Evolutionary conservation across 2,797 vertebrate genomes (phyloP).

Genomic region (Centropyge bicolor): DNA sequence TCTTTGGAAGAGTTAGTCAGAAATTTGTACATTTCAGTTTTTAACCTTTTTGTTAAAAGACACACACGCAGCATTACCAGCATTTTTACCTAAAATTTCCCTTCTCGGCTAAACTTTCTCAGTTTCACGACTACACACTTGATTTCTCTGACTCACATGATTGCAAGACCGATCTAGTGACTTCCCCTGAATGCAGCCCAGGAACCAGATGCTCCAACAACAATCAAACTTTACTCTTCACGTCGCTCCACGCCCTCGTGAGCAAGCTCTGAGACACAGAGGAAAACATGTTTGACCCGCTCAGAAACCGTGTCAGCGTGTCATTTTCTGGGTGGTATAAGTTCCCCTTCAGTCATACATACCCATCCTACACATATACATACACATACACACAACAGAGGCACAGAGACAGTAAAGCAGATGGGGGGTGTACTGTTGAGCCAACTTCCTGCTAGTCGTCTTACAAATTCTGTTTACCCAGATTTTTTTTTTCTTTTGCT

Average conservation of each 20-base stretch:
- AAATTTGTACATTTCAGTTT: not conserved
- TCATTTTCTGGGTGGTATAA: constrained; percentile 67
- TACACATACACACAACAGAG: not conserved
- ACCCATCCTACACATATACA: not conserved
- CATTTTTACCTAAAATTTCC: not conserved
- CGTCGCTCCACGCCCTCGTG: constrained; percentile 51
- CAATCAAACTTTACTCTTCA: constrained; percentile 38
- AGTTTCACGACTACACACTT: constrained; percentile 29
- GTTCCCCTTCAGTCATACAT: not conserved
- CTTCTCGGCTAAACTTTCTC: constrained; percentile 28
- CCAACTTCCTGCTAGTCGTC: constrained; percentile 67
- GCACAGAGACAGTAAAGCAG: constrained; percentile 1
- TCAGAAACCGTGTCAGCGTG: constrained; percentile 59
- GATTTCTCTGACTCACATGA: constrained; percentile 51
- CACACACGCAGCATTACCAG: not conserved
- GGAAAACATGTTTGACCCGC: constrained; percentile 44
- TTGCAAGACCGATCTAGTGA: constrained; percentile 29
- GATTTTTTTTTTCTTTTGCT: constrained; percentile 45
- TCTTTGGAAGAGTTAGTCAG: not conserved
- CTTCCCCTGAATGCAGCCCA: constrained; percentile 50
- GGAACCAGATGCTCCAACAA: constrained; percentile 50
- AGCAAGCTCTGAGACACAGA: constrained; percentile 42
- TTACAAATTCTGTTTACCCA: constrained; percentile 58
- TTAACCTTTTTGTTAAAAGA: too few relatives aligned
- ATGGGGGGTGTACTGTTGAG: constrained; percentile 22